phyloP scores from a whole-genome alignment of 2,113 vertebrate genomes.

The Elephantulus edwardii region DNA sequence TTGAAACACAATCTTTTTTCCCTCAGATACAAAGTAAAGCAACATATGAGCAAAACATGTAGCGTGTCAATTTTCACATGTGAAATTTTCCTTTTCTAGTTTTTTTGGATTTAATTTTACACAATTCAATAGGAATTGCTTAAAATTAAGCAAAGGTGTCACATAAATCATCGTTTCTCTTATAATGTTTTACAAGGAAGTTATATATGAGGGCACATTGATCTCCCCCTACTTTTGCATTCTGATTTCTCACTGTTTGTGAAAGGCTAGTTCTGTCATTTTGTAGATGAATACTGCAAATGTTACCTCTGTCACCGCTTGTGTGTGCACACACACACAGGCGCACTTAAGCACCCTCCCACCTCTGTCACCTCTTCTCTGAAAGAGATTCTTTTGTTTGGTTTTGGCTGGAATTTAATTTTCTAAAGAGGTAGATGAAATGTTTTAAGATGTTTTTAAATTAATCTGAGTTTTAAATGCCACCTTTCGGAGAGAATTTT shows the following conservation, averaged over 20 bases:
- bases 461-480: background rate
- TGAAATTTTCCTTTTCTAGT: background rate
- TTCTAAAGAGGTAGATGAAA: background rate
- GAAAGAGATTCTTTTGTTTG: background rate
- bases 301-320: background rate
- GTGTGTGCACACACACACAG: background rate
- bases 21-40: background rate
- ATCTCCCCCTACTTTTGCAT: background rate
- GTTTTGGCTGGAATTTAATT: background rate
- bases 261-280: background rate
- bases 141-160: background rate
- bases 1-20: background rate
- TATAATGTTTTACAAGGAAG: background rate
- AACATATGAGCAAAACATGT: background rate
- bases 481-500: background rate
- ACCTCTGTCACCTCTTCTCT: background rate
- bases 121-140: background rate
- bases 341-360: background rate
- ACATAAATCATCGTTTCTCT: background rate
- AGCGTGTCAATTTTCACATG: background rate
- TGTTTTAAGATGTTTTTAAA: background rate
- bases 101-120: background rate
- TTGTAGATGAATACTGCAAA: background rate
- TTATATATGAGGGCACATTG: background rate
- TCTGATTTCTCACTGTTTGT: background rate